These are phyloP conservation scores for Brachyopa scutellaris DNA, from an alignment of 2,888 invertebrate genomes.

Conservation along the genomic window DNA sequence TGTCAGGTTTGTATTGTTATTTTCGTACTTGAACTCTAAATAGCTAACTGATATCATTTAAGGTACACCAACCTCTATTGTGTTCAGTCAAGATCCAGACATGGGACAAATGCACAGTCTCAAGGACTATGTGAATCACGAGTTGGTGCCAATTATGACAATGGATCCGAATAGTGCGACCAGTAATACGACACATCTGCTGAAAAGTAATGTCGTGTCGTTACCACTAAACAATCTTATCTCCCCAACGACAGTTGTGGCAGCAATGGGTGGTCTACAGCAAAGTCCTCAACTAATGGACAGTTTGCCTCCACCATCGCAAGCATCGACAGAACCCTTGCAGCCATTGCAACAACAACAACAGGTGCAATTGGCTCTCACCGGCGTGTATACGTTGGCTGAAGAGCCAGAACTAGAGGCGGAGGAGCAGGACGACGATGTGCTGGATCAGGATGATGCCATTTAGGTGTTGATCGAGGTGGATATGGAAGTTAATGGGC, in stretches of 20 bases:
- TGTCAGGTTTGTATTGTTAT: conserved; percentile 79
- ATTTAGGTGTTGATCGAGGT: conserved; percentile 73
- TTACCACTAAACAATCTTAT: conserved; percentile 73
- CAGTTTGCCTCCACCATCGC: conserved; percentile 75
- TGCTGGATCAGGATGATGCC: conserved; percentile 75
- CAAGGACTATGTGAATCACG: conserved; percentile 81
- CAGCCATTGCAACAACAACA: conserved; percentile 46
- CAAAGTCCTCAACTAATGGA: conserved; percentile 76
- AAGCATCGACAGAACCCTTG: conserved; percentile 74
- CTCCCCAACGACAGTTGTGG: conserved; percentile 66
- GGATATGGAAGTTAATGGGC: conserved; percentile 15
- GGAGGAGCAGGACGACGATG: conserved; percentile 79
- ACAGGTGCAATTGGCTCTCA: conserved; percentile 78
- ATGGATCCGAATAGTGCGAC: conserved; percentile 80
- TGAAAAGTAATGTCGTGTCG: conserved; percentile 73
- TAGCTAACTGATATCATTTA: conserved; percentile 33
- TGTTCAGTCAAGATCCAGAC: conserved; percentile 77
- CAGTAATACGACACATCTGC: conserved; percentile 72
- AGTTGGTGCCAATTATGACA: conserved; percentile 81
- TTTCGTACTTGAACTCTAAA: background rate
- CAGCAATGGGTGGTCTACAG: conserved; percentile 71
- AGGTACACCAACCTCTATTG: conserved; percentile 83
- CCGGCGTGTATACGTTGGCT: conserved; percentile 84
- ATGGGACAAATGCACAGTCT: conserved; percentile 79
- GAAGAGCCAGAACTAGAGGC: conserved; percentile 84